phyloP scores from a whole-genome alignment of 2,797 vertebrate genomes.

The Toxotes lorentzi region DNA sequence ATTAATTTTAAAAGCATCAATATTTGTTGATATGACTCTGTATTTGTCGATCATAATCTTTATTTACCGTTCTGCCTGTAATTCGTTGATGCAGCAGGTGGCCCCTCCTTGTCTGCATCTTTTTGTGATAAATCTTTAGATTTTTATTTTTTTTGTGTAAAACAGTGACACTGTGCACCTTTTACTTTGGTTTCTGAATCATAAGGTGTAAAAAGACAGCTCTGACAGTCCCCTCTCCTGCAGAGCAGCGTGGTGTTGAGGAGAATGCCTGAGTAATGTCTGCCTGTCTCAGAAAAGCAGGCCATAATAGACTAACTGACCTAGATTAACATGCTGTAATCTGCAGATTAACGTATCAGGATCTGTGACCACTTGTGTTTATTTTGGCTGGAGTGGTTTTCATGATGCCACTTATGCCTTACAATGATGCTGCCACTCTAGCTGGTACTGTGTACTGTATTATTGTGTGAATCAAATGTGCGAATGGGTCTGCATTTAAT shows the following conservation, averaged over 20 bases:
- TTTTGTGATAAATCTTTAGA: not conserved
- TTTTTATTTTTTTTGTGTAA: not conserved
- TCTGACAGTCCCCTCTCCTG: not conserved
- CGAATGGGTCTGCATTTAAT: not conserved
- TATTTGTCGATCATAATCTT: not conserved
- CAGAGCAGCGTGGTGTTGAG: not conserved
- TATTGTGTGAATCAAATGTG: too few species aligned
- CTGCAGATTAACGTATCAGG: slow-evolving; percentile 78
- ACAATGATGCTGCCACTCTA: not conserved
- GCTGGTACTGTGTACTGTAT: not conserved
- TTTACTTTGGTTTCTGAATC: not conserved
- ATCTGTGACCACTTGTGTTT: slow-evolving; percentile 68
- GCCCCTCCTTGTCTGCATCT: not conserved
- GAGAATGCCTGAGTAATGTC: not conserved
- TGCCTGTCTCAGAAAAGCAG: slow-evolving; percentile 16
- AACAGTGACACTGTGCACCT: not conserved
- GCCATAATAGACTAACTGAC: slow-evolving; percentile 64
- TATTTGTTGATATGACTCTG: not conserved
- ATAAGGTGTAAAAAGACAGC: not conserved
- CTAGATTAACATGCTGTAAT: slow-evolving; percentile 79
- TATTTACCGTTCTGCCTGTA: not conserved
- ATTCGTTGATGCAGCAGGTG: not conserved
- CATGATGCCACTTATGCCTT: slow-evolving; percentile 47
- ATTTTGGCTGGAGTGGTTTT: slow-evolving; percentile 58
- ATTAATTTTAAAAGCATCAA: not conserved